Evolutionary conservation across 2,113 vertebrate genomes (phyloP).

Genomic region (Murina feae): DNA sequence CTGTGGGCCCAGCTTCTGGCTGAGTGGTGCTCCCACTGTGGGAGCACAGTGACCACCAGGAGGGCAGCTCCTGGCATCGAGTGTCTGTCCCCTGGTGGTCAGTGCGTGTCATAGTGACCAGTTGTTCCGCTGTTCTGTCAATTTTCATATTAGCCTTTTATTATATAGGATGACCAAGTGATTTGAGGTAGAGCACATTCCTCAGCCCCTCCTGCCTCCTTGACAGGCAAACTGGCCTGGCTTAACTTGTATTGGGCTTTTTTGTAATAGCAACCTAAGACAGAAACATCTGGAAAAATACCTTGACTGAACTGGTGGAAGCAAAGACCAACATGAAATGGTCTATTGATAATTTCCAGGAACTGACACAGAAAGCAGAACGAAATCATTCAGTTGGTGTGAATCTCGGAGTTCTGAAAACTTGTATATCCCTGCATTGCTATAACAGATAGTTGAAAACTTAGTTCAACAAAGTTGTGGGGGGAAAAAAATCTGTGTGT

Average conservation of each 20-base stretch:
- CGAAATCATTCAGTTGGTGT: not conserved
- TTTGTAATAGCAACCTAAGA: slow-evolving; percentile 18
- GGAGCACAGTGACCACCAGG: too few relatives aligned
- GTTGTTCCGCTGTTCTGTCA: too few relatives aligned
- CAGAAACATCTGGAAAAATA: slow-evolving; percentile 65
- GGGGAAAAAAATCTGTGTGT: not conserved
- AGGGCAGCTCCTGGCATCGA: too few relatives aligned
- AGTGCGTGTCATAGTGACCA: too few relatives aligned
- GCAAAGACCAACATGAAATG: slow-evolving; percentile 39
- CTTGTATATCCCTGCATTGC: not conserved
- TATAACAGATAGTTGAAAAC: not conserved
- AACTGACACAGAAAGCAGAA: not conserved
- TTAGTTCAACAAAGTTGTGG: not conserved
- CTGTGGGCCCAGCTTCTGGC: too few relatives aligned
- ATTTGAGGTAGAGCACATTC: not conserved
- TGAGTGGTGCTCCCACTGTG: too few relatives aligned
- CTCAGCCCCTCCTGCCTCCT: not conserved
- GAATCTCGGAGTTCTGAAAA: not conserved
- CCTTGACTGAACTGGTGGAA: slow-evolving; percentile 15
- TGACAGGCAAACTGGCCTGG: not conserved
- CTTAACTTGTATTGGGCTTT: not conserved
- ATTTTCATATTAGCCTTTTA: too few relatives aligned
- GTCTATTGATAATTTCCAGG: slow-evolving; percentile 47
- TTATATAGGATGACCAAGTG: too few relatives aligned
- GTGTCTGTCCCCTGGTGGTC: too few relatives aligned